phyloP scores from a whole-genome alignment of 2,113 vertebrate species.

The Periophthalmodon schlosseri region DNA sequence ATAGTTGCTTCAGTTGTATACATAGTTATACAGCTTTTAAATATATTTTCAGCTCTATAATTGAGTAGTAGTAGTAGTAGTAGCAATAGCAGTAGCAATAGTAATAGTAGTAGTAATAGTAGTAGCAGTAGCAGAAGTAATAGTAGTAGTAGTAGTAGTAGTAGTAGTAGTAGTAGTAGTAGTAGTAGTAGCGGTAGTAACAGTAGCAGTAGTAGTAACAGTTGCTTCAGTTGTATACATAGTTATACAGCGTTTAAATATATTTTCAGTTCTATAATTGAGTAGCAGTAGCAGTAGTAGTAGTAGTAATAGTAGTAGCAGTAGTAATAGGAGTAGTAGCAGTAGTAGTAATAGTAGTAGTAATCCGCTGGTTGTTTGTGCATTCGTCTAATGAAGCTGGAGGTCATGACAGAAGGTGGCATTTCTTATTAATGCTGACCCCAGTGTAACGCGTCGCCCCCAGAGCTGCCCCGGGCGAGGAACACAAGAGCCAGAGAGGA shows the following conservation, averaged over 20 bases:
- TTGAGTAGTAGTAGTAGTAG: too few relatives aligned
- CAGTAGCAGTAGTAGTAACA: not conserved
- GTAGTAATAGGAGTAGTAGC: too few relatives aligned
- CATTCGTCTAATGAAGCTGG: constrained; percentile 48
- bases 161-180: too few relatives aligned
- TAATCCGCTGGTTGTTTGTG: constrained; percentile 33
- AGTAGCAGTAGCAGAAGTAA: too few relatives aligned
- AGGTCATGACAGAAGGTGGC: constrained; percentile 74
- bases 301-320: too few relatives aligned
- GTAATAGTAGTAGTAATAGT: too few relatives aligned
- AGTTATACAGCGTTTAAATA: not conserved
- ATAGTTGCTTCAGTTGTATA: not conserved
- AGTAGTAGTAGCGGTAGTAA: too few relatives aligned
- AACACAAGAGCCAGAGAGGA: constrained; percentile 34
- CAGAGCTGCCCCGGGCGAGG: constrained; percentile 51
- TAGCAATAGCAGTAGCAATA: too few relatives aligned
- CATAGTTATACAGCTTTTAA: not conserved
- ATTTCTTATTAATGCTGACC: constrained; percentile 80
- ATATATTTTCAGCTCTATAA: not conserved
- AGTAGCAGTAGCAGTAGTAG: not conserved
- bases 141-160: too few relatives aligned
- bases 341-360: too few relatives aligned
- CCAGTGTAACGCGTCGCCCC: constrained; percentile 38
- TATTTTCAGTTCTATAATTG: not conserved
- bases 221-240: not conserved